These are phyloP conservation scores for Heterohyrax brucei DNA, from an alignment of 2,797 vertebrate genomes.

Conservation along the genomic window DNA sequence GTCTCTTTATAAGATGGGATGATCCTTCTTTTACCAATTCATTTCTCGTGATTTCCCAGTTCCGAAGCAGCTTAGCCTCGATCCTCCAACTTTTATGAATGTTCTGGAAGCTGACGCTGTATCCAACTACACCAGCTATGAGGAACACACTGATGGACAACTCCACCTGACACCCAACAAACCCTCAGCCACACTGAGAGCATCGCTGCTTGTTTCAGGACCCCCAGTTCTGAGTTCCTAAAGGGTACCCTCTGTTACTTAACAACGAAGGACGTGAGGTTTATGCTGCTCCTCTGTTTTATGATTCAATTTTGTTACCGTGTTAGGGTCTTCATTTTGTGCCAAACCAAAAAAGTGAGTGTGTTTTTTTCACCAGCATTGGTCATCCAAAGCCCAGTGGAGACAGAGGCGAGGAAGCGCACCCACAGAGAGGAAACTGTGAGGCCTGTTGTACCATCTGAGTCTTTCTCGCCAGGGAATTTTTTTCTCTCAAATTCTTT, in stretches of 20 bases:
- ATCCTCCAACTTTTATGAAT: not conserved
- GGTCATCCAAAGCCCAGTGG: not conserved
- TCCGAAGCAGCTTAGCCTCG: not conserved
- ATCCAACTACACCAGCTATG: not conserved
- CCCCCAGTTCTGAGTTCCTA: not conserved
- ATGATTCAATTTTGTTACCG: not conserved
- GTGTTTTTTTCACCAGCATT: not conserved
- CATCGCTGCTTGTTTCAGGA: not conserved
- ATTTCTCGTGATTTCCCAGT: not conserved
- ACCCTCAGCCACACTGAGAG: not conserved
- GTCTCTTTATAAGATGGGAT: not conserved
- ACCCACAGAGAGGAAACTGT: not conserved
- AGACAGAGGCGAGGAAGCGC: not conserved
- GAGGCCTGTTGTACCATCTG: not conserved
- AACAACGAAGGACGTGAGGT: conserved; percentile 11
- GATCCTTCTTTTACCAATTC: not conserved
- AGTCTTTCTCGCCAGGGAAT: not conserved
- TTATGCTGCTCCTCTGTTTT: not conserved
- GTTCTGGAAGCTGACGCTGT: not conserved
- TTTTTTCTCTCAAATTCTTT: conserved; percentile 47
- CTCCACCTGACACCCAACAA: not conserved
- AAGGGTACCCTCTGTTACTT: not conserved
- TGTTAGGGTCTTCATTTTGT: conserved; percentile 26
- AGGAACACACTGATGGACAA: not conserved
- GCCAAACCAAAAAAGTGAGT: not conserved